Percentiles rank a stretch among this genome's conserved stretches.
Evolutionary conservation across 2,888 invertebrate genomes (phyloP).

Genomic region (Drosophila putrida): DNA sequence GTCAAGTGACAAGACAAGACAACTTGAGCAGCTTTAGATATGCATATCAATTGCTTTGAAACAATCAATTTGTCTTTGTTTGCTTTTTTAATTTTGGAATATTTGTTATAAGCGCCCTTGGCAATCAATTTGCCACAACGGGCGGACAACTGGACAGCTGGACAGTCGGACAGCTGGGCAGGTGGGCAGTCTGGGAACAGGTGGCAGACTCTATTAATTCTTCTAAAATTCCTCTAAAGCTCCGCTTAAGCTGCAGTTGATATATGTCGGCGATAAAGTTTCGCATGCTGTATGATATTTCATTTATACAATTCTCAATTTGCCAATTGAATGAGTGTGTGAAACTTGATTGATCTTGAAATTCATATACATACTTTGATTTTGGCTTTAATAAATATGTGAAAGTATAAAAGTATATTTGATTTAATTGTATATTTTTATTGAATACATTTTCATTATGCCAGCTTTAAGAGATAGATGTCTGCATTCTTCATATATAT

Average conservation of each 20-base stretch:
- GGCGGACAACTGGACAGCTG: conserved; percentile 28
- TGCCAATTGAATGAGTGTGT: neutral
- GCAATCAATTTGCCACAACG: conserved; percentile 53
- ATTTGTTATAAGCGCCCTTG: conserved; percentile 48
- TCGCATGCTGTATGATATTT: neutral
- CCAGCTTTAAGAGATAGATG: neutral
- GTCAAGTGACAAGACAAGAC: conserved; percentile 61
- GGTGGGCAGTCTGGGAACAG: conserved; percentile 45
- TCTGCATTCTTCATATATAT: neutral
- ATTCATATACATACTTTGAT: neutral
- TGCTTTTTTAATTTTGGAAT: conserved; percentile 2
- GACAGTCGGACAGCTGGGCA: conserved; percentile 26
- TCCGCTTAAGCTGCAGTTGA: conserved; percentile 1
- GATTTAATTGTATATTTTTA: neutral
- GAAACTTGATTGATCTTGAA: conserved; percentile 7
- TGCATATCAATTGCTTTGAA: conserved; percentile 61
- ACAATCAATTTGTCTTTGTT: conserved; percentile 54
- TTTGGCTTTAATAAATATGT: neutral
- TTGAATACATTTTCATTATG: no score
- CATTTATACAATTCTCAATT: neutral
- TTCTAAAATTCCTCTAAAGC: conserved; percentile 4
- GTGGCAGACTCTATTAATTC: conserved; percentile 23
- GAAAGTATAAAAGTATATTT: neutral
- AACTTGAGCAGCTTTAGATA: conserved; percentile 63
- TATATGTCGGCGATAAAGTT: neutral